Base-by-base conservation (phyloP, 2,797 vertebrate species). In the Anolis apletophallus region DNA sequence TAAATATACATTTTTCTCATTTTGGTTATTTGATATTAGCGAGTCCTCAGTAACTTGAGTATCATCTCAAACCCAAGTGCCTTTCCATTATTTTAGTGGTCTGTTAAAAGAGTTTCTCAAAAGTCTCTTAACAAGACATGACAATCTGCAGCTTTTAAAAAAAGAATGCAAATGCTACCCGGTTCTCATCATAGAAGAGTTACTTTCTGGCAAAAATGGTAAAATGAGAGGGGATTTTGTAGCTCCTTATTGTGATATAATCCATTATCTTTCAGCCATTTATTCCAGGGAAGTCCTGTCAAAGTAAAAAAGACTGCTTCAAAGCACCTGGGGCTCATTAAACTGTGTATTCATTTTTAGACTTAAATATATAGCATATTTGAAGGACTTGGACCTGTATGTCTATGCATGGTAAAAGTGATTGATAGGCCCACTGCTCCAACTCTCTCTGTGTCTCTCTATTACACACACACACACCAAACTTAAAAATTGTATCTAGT, bases 381-480 rank as follows among this genome's bases (percentile, higher is more conserved):
- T 59, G 34, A 14, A 83, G 54, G 34, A 21, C 12, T 54, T 34
- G 40, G 73, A 26, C 19, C 34, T 74, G 7, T 1, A 36, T 73
- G 57, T n/a, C 17, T 59, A 73, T 11, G n/a, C 17, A 50, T 40
- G 78, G 40, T 81, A 86, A 93, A 72, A 55, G 73, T 80, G 17
- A 67, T 29, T 29, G 23, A 40, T 40, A 23, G 23, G 19, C 77
- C 86, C 1, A 2, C 84, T 32, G 88, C 40, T 81, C 3, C 36
- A 91, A 84, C 79, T 61, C 81, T 86, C 1, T 3, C 85, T 21
- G 88, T 29, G 1, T 50, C 69, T 1, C 69, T 0, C 34, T 19
- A 16, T 3, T 4, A 11, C 75, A n/a, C 14, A 11, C 40, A 69
- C 90, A 92, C 55, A 3, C 26, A 7, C 34, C 67, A 3, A 46